Evolutionary conservation across 1,140 invertebrate species (phyloP).

Genomic region (Oppia nitens): DNA sequence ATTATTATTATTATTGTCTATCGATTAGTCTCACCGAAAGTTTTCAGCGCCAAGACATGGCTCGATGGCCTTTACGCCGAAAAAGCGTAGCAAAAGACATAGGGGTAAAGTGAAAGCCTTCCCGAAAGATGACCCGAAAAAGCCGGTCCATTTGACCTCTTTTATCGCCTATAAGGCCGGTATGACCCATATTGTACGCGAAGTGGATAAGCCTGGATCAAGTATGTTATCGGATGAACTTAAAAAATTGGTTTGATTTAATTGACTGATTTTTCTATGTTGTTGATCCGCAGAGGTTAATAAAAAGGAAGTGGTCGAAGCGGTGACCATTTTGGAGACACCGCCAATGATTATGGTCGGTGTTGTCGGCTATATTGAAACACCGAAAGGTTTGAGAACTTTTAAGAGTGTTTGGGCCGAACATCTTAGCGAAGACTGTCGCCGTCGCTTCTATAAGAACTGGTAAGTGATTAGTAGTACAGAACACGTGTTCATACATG

Average conservation of each 20-base stretch:
- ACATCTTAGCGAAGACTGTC: constrained; percentile 94
- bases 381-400: constrained; percentile 82
- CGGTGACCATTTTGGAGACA: constrained; percentile 93
- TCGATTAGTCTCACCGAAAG: constrained; percentile 91
- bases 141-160: constrained; percentile 93
- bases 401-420: constrained; percentile 95
- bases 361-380: constrained; percentile 95
- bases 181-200: constrained; percentile 98
- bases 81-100: constrained; percentile 84
- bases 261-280: neutral
- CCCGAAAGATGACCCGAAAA: constrained; percentile 92
- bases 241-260: neutral
- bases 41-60: constrained; percentile 98
- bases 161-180: constrained; percentile 98
- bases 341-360: constrained; percentile 97
- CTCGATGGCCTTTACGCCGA: constrained; percentile 98
- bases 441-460: constrained; percentile 98
- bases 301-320: constrained; percentile 99
- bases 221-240: constrained; percentile 49
- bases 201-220: constrained; percentile 96
- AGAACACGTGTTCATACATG: constrained; percentile 12
- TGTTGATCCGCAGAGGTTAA: constrained; percentile 63
- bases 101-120: constrained; percentile 99
- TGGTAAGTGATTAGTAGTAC: constrained; percentile 65
- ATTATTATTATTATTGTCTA: no score